A percentile compares a stretch with the other conserved stretches of the same genome.
These are phyloP conservation scores for Dendrolimus punctatus DNA, from an alignment of 1,140 invertebrate species.

Conservation along the genomic window DNA sequence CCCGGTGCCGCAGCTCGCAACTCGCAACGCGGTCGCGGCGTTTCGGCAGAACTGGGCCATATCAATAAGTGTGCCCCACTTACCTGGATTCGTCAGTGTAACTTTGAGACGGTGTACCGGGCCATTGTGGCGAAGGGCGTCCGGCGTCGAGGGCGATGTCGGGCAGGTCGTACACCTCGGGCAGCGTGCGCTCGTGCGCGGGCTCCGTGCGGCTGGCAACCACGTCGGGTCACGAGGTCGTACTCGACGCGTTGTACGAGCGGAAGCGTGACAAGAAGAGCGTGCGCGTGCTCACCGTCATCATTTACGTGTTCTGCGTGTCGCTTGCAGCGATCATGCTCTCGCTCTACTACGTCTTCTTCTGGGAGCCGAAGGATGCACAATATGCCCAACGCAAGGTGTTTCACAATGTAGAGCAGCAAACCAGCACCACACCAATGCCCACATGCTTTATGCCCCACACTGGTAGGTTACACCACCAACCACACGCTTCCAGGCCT, in stretches of 20 bases:
- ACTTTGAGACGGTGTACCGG: constrained; percentile 26
- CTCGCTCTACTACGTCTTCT: constrained; percentile 95
- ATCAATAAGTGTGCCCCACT: constrained; percentile 62
- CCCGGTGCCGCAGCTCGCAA: constrained; percentile 28
- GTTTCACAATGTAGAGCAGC: constrained; percentile 60
- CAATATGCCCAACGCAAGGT: constrained; percentile 65
- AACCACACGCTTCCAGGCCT: constrained; percentile 27
- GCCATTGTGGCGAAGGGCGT: constrained; percentile 34
- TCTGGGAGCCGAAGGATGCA: constrained; percentile 88
- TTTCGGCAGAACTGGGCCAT: constrained; percentile 55
- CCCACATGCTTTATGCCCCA: constrained; percentile 70
- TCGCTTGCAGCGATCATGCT: constrained; percentile 95
- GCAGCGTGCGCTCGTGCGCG: constrained; percentile 62
- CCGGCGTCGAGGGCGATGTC: constrained; percentile 44
- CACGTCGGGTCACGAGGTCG: constrained; percentile 82
- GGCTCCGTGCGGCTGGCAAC: constrained; percentile 69
- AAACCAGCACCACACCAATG: constrained; percentile 65
- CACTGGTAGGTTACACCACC: constrained; percentile 67
- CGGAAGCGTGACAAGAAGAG: constrained; percentile 89
- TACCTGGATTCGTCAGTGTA: constrained; percentile 32
- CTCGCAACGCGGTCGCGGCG: constrained; percentile 29
- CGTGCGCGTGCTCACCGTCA: constrained; percentile 93
- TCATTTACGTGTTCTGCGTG: constrained; percentile 96
- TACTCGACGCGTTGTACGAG: constrained; percentile 86
- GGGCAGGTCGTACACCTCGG: constrained; percentile 54